A percentile compares a stretch with the other conserved stretches of the same genome.
Evolutionary conservation across 2,888 invertebrate species (phyloP).

Genomic region (Hyposoter didymator): DNA sequence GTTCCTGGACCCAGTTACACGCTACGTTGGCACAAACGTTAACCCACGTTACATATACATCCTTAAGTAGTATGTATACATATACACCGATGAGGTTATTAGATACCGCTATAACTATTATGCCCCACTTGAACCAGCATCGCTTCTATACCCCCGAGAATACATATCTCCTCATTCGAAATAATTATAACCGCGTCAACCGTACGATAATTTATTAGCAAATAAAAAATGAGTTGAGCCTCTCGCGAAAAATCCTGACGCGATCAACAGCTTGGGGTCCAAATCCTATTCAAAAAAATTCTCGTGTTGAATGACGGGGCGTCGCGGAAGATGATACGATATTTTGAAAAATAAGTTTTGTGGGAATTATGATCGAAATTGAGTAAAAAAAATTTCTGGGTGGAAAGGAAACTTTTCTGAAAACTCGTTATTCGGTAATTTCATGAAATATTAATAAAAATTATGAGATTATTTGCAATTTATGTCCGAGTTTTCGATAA

Average conservation of each 20-base stretch:
- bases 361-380: background rate
- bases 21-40: constrained; percentile 75
- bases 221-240: constrained; percentile 51
- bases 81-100: constrained; percentile 73
- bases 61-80: constrained; percentile 49
- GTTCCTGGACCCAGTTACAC: constrained; percentile 75
- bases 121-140: constrained; percentile 60
- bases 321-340: background rate
- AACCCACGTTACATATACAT: constrained; percentile 69
- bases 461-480: too few relatives aligned
- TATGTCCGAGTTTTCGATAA: too few relatives aligned
- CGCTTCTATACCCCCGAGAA: constrained; percentile 32
- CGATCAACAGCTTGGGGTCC: background rate
- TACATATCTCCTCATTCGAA: constrained; percentile 47
- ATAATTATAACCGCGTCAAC: constrained; percentile 57
- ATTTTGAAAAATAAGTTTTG: background rate
- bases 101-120: constrained; percentile 70
- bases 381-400: background rate
- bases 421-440: background rate
- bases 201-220: constrained; percentile 59
- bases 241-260: constrained; percentile 12
- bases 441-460: background rate
- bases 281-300: constrained; percentile 15
- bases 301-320: background rate
- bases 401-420: background rate